Percentiles rank a stretch among this genome's conserved stretches.
Evolutionary conservation across 2,888 invertebrate species (phyloP).

Genomic region (Sesia apiformis): DNA sequence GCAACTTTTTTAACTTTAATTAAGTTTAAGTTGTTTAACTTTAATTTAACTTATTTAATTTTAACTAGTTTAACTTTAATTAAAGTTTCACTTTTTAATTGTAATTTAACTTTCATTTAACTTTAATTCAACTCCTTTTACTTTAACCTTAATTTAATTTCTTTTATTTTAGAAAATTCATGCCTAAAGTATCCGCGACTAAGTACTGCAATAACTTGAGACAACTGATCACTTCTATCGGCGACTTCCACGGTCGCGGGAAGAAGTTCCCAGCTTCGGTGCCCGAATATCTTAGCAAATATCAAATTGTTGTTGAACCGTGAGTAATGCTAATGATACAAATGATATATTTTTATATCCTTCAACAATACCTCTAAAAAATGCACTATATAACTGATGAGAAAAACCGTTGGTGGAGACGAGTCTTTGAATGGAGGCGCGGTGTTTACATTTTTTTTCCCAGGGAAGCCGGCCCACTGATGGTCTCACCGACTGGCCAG

Average conservation of each 20-base stretch:
- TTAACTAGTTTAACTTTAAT: not conserved
- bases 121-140: no score
- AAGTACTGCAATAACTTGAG: constrained; percentile 89
- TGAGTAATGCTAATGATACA: no score
- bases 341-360: no score
- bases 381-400: no score
- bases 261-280: constrained; percentile 81
- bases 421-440: no score
- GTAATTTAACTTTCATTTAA: no score
- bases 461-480: constrained; percentile 94
- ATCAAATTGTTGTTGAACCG: constrained; percentile 92
- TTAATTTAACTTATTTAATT: no score
- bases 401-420: no score
- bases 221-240: constrained; percentile 88
- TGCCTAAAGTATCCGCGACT: constrained; percentile 90
- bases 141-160: not conserved
- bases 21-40: no score
- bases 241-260: constrained; percentile 75
- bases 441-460: constrained; percentile 9
- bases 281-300: constrained; percentile 81
- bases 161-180: constrained; percentile 82
- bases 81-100: constrained; percentile 19
- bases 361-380: no score
- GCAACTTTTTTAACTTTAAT: no score
- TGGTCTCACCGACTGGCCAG: constrained; percentile 95